These are phyloP conservation scores for Heloderma charlesbogerti DNA, from an alignment of 2,113 vertebrate genomes.

Conservation along the genomic window DNA sequence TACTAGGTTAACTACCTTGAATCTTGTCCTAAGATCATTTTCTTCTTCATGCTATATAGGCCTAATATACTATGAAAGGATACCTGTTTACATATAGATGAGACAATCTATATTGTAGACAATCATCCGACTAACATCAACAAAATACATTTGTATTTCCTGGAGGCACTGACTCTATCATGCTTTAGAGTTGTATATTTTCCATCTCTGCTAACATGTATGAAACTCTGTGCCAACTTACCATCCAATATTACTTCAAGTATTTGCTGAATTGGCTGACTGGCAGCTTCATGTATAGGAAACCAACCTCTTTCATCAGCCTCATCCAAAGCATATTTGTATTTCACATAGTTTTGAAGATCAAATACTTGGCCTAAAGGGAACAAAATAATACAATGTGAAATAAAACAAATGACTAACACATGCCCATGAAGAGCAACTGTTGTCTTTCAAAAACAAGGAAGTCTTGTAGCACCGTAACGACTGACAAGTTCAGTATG, in stretches of 20 bases:
- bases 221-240: conserved; percentile 64
- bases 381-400: conserved; percentile 10
- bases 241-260: conserved; percentile 83
- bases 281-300: conserved; percentile 83
- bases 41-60: not conserved
- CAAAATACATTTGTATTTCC: not conserved
- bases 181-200: not conserved
- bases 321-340: conserved; percentile 80
- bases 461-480: not conserved
- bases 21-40: not conserved
- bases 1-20: not conserved
- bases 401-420: not conserved
- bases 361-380: conserved; percentile 78
- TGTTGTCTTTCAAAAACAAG: not conserved
- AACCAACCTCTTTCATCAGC: conserved; percentile 83
- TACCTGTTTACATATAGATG: not conserved
- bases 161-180: not conserved
- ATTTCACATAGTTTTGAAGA: conserved; percentile 77
- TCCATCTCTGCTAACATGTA: not conserved
- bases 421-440: not conserved
- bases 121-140: no score
- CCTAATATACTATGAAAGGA: not conserved
- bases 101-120: no score
- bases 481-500: conserved; percentile 4
- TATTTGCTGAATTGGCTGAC: conserved; percentile 75